Evolutionary conservation across 2,113 vertebrate species (phyloP).

Genomic region (Puffinus mauretanicus): DNA sequence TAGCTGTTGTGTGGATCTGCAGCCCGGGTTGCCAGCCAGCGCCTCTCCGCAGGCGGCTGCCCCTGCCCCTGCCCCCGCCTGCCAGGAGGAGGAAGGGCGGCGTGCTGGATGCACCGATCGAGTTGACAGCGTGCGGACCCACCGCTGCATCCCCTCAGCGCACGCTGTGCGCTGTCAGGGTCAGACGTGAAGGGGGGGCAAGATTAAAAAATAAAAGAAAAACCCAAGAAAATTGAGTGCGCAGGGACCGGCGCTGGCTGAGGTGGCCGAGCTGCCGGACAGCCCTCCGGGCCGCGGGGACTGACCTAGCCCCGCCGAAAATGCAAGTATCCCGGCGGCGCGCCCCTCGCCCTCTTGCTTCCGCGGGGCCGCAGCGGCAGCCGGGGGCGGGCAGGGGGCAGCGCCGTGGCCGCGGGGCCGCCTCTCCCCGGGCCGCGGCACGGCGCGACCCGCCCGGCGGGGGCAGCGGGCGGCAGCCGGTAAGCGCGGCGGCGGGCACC

Average conservation of each 20-base stretch:
- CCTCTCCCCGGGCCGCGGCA: background rate
- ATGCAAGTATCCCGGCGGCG: background rate
- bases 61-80: background rate
- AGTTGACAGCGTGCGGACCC: fast-evolving
- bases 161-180: background rate
- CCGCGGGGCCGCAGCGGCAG: background rate
- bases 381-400: background rate
- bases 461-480: too few relatives aligned
- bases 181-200: background rate
- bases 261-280: background rate
- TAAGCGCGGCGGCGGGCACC: too few relatives aligned
- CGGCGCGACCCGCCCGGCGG: too few relatives aligned
- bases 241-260: background rate
- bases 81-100: background rate
- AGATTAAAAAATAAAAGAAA: background rate
- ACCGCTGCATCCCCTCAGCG: fast-evolving
- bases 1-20: background rate
- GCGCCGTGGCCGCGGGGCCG: background rate
- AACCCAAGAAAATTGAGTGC: too few relatives aligned
- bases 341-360: background rate
- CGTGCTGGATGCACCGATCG: background rate
- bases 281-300: background rate
- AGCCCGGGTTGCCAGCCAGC: background rate
- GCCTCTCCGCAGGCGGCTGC: background rate
- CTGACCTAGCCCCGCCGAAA: background rate